Evolutionary conservation across 2,797 vertebrate genomes (phyloP), one percentile per base, ranked within the genome.

Genomic region (Sebastes hubbsi): DNA sequence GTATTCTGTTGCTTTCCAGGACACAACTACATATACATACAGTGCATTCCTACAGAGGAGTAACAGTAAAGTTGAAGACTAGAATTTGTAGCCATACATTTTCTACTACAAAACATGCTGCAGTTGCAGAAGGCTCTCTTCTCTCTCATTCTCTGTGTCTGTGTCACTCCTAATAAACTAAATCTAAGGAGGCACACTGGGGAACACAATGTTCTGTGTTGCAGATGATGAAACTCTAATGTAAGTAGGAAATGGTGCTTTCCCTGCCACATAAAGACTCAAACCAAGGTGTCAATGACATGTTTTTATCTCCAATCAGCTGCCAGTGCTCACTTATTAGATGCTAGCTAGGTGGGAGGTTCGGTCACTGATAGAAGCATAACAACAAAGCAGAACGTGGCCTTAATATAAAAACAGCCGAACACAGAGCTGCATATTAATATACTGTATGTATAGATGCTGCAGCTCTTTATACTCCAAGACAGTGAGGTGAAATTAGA

Each of bases 171-270:
- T 55, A 14, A 75, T 46, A 30, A 61, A 29, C 16, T 4, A 16
- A 63, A 63, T 61, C 62, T 42, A 34, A 61, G 14, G 18, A 79
- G 10, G 18, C 42, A 75, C 38, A 54, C 24, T 30, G 49, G 16
- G 14, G 14, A 65, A 70, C 25, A 58, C 27, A 5, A 65, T 36
- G 64, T 38, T 60, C 36, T 46, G 0, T 12, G 49, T 46, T 49
- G 10, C 32, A 75, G 27, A 72, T 56, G 55, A 79, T 75, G 32
- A 75, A 74, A 78, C 29, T 78, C 22, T 34, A 13, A 29, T 29
- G 58, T 22, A 46, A 70, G 42, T 49, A 13, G 16, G 29, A 74
- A 72, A 62, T 6, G 1, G 11, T 49, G 22, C 24, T 9, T 62
- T 66, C 24, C 3, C 16, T 32, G 20, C 14, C 46, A 49, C 55